Base-by-base conservation (phyloP, 2,888 invertebrate genomes). In the Auanema sp. region DNA sequence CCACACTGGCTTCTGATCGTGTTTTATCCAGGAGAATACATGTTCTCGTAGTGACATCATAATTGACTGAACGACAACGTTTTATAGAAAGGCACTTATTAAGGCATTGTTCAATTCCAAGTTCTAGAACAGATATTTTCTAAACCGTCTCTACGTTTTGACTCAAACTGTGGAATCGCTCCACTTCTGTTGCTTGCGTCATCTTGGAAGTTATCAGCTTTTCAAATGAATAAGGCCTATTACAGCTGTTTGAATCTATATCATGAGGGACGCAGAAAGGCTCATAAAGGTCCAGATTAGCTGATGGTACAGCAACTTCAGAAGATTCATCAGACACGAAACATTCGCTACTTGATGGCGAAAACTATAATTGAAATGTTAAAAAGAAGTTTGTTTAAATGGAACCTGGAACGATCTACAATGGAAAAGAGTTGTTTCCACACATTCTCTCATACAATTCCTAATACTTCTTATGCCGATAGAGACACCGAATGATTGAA, bases 391-490 rank as follows among this genome's bases (percentile, higher is more conserved):
- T n/a, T n/a, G n/a, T n/a, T n/a, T n/a, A 47, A 18, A 47, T 11
- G 24, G 18, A 43, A 69, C 69, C 64, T 75, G 70, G 16, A 71
- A 64, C 52, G 79, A 75, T 52, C 76, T 68, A 60, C 81, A 81
- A 60, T 68, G 69, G 44, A 79, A 69, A 43, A 72, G 71, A 21
- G 69, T 60, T 10, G 78, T 70, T 14, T 78, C 73, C 16, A 80
- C 55, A 63, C 81, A 81, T 50, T 78, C 69, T 18, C 72, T 69
- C 70, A 80, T 75, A 60, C 81, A 81, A 41, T 72, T 73, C 42
- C 76, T 55, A 21, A 79, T 64, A 50, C 67, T 71, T 58, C 68
- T 65, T 18, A 71, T 65, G 16, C 73, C 73, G 12, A 71, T 43
- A 6, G 70, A 67, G 21, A 73, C 58, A 18, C 73, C 73, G 49